phyloP scores from a whole-genome alignment of 2,113 vertebrate species.

The Indri indri region DNA sequence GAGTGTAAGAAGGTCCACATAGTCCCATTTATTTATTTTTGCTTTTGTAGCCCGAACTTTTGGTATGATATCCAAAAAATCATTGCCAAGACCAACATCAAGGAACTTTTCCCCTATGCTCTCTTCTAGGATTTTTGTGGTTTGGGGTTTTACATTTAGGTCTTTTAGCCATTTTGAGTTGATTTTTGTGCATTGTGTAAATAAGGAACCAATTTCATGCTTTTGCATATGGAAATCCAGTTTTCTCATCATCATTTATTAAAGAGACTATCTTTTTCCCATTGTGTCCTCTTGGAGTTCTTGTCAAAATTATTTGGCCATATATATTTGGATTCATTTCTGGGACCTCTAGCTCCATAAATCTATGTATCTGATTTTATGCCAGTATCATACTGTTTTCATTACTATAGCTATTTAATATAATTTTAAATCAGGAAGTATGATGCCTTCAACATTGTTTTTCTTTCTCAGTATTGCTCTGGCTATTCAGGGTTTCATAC shows the following conservation, averaged over 20 bases:
- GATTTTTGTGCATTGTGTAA: background rate
- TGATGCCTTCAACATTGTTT: background rate
- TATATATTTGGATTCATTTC: background rate
- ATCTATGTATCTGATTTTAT: background rate
- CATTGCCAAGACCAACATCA: background rate
- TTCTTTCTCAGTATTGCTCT: background rate
- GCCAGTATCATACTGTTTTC: background rate
- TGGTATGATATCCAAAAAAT: background rate
- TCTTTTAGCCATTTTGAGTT: background rate
- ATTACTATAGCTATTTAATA: background rate
- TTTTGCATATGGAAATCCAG: background rate
- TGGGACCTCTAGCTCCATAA: background rate
- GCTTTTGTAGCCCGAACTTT: background rate
- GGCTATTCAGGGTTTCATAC: background rate
- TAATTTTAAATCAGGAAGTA: background rate
- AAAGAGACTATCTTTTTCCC: background rate
- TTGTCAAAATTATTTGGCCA: background rate
- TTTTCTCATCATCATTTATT: background rate
- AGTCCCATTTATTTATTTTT: background rate
- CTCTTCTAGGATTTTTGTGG: background rate
- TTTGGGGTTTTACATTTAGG: background rate
- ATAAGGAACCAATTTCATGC: background rate
- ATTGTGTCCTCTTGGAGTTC: background rate
- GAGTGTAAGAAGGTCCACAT: background rate
- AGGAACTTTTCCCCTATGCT: background rate